Evolutionary conservation across 2,797 vertebrate genomes (phyloP).

Genomic region (Lophotriccus pileatus): DNA sequence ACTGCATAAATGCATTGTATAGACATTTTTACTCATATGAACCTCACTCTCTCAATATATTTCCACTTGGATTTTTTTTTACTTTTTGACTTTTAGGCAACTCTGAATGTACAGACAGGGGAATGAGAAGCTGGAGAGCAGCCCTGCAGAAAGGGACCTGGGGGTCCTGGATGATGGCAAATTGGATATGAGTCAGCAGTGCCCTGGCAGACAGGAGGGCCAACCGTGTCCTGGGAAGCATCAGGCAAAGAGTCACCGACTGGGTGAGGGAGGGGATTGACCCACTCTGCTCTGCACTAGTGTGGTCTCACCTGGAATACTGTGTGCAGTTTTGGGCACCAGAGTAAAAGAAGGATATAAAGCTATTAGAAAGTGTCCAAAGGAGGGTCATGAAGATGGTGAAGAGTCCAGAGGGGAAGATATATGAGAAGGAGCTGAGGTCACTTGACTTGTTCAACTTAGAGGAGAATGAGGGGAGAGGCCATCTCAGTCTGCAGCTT

Average conservation of each 20-base stretch:
- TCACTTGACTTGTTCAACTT: background rate
- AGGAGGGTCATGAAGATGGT: fast-evolving
- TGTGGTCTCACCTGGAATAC: fast-evolving
- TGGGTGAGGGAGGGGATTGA: fast-evolving
- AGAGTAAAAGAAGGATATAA: background rate
- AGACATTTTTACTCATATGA: background rate
- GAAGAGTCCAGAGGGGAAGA: background rate
- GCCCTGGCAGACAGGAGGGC: background rate
- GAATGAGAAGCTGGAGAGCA: background rate
- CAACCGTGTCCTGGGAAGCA: fast-evolving
- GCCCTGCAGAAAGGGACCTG: background rate
- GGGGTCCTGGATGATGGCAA: background rate
- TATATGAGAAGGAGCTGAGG: background rate
- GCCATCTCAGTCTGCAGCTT: background rate
- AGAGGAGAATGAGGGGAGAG: background rate
- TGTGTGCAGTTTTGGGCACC: background rate
- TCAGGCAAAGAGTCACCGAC: fast-evolving
- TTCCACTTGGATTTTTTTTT: background rate
- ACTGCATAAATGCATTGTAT: background rate
- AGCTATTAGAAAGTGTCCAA: too few species aligned
- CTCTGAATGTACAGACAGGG: too few species aligned
- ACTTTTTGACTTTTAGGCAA: background rate
- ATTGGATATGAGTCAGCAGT: background rate
- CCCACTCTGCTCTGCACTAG: fast-evolving
- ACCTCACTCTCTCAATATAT: background rate